Base-by-base conservation (phyloP, 2,888 invertebrate species). In the Diarsia dahlii region DNA sequence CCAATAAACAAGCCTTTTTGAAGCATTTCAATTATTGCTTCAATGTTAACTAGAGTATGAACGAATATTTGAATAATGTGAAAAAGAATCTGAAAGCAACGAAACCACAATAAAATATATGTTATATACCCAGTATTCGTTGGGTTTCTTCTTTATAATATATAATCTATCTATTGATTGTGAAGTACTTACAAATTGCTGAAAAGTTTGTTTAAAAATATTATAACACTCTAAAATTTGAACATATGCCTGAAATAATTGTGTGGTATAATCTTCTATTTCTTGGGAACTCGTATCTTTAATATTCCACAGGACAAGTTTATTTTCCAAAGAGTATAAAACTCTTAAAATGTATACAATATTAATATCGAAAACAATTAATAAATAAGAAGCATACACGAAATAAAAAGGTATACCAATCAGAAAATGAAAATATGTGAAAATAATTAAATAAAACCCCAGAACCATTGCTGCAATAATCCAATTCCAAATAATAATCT, bases 191-290 rank as follows among this genome's bases (percentile, higher is more conserved):
- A 74, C 74, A 0, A 52, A 66, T 12, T 67, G 58, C 54, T 74
- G 74, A 34, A 67, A 74, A 56, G 74, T 50, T 1, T 54, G 15
- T 67, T 66, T 70, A n/a, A 72, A 65, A 12, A 64, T 64, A 13
- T 74, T 12, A 52, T 67, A 83, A 58, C 82, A 80, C 12, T 66
- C n/a, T 15, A 83, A 39, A 13, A 83, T 79, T 60, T 76, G 28
- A 28, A 34, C 13, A 20, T 66, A 83, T n/a, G 71, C 48, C 23
- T 83, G n/a, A 66, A 75, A 81, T 60, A 73, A 20, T 56, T 8
- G 62, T 20, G 18, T 50, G 15, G 5, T 1, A 52, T 13, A 45
- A 45, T 15, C 15, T 28, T 46, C 5, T 13, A 39, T 20, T 20
- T 58, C 28, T 54, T 50, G 56, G 3, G 18, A 45, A 34, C 60